Evolutionary conservation across 2,797 vertebrate species (phyloP).

Genomic region (Schizothorax lantsangensis): DNA sequence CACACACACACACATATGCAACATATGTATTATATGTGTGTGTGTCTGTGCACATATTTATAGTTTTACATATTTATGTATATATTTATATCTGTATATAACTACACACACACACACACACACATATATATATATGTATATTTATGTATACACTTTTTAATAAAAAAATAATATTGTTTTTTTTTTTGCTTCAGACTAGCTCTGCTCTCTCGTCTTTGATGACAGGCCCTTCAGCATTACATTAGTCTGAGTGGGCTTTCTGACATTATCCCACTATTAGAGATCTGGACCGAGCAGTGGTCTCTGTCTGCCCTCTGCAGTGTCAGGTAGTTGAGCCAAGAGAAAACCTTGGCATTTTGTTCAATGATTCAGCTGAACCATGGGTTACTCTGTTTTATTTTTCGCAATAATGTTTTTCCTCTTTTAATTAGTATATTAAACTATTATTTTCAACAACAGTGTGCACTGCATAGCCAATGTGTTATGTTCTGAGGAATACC

Average conservation of each 20-base stretch:
- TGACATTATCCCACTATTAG: conserved; percentile 35
- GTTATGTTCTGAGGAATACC: background rate
- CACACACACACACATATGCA: no score
- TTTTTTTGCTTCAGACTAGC: background rate
- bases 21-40: no score
- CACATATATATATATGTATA: background rate
- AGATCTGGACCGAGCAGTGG: conserved; percentile 1
- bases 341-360: conserved; percentile 46
- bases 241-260: conserved; percentile 4
- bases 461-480: background rate
- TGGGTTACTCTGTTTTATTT: background rate
- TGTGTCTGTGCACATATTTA: no score
- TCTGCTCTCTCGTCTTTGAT: conserved; percentile 10
- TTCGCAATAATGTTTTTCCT: background rate
- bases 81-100: no score
- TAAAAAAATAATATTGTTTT: background rate
- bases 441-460: background rate
- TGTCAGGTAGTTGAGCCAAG: conserved; percentile 17
- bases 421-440: background rate
- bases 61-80: no score
- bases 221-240: background rate
- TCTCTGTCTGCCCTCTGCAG: background rate
- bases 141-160: background rate
- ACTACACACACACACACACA: no score
- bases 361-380: conserved; percentile 28